Conservation (phyloP, 2,113 vertebrate species). For the Eurystomus gularis region DNA sequence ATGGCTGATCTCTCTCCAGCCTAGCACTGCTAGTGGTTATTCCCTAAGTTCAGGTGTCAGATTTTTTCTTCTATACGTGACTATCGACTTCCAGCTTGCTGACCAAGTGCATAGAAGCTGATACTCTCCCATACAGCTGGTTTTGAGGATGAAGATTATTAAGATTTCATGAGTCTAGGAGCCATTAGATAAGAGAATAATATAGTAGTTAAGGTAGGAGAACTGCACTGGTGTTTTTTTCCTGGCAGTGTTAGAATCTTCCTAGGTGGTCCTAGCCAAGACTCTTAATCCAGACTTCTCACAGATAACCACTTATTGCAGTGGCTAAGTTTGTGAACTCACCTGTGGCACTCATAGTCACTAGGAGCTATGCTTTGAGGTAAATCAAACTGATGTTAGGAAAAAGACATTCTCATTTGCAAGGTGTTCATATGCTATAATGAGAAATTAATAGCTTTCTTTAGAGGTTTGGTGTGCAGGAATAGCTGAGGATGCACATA, state of each 20-base stretch:
- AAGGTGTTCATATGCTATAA: background rate
- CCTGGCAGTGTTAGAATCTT: background rate
- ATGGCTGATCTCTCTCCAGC: background rate
- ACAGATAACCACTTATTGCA: background rate
- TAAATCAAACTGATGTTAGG: background rate
- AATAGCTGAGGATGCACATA: background rate
- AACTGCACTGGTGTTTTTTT: accelerated
- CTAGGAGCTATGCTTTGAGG: background rate
- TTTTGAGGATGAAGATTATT: background rate
- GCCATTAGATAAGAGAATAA: background rate
- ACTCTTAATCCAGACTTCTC: background rate
- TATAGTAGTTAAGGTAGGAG: background rate
- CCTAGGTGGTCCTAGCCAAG: background rate
- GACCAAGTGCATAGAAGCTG: background rate
- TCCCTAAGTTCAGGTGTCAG: background rate
- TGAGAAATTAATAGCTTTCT: background rate
- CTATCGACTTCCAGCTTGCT: background rate
- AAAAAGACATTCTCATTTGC: background rate
- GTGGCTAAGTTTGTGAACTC: background rate
- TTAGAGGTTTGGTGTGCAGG: background rate
- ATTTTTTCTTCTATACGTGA: background rate
- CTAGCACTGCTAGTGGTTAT: background rate
- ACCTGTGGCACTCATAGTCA: background rate
- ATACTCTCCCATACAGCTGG: background rate
- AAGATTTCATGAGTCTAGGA: background rate